Evolutionary conservation across 2,797 vertebrate genomes (phyloP), one percentile per base, ranked within the genome.

Genomic region (Thunnus albacares): DNA sequence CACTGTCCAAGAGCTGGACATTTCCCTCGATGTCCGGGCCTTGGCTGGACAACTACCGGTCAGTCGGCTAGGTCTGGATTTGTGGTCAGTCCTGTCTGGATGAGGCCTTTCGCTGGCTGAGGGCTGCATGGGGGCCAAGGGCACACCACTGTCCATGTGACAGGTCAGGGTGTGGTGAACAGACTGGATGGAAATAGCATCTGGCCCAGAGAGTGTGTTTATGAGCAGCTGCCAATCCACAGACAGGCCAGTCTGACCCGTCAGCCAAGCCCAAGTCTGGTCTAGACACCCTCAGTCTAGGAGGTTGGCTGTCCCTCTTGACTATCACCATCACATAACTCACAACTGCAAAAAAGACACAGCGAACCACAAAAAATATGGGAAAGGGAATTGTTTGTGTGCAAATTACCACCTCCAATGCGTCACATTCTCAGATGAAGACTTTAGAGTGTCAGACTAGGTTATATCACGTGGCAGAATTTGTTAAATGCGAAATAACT

Each of bases 151-250:
- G 86, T 90, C 85, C 89, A 83, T 89, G 91, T 91, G 88, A 90
- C 88, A 82, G 92, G 89, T 93, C 91, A 90, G 94, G 93, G 91
- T 93, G 95, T 93, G 95, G 95, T 92, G 83, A 92, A 85, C 70
- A 77, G 78, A 85, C 87, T 77, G 82, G 87, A 91, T 90, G 72
- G 88, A 95, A 95, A 95, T 94, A 96, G 92, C 92, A 91, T 90
- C 88, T 91, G 91, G 90, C 91, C 79, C 62, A 81, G 76, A 90
- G 84, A 77, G 83, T 87, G 79, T 89, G 89, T 93, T 91, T 91
- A 92, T 82, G 87, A 92, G 80, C 79, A 28, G 75, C 87, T 87
- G 90, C 93, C 93, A 94, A 88, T 93, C 93, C 90, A 92, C 90
- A 92, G 86, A 85, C 76, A 84, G 89, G 82, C 88, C 68, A 83